Percentiles rank a stretch among this genome's conserved stretches.
These are phyloP conservation scores for Loris lydekkerianus DNA, from an alignment of 2,797 vertebrate genomes.

Conservation along the genomic window DNA sequence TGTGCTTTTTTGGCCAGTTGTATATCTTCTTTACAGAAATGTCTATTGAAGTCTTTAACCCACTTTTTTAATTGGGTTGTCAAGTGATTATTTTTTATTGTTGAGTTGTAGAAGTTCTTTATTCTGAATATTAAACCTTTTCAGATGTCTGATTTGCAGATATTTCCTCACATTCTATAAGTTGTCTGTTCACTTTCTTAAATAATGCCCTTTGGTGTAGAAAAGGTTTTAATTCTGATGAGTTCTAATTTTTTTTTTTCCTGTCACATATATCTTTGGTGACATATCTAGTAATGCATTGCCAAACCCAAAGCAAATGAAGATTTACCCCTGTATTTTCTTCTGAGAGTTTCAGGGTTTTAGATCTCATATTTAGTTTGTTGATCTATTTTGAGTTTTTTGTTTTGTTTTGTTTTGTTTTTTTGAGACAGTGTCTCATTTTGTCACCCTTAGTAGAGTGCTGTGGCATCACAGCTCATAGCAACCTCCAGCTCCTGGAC, in stretches of 20 bases:
- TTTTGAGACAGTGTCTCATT: too few species aligned
- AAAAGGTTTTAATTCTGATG: slow-evolving; percentile 37
- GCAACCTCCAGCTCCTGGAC: too few species aligned
- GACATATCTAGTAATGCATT: slow-evolving; percentile 42
- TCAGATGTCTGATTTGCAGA: slow-evolving; percentile 23
- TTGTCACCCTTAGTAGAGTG: too few species aligned
- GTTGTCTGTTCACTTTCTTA: slow-evolving; percentile 38
- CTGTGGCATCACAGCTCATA: too few species aligned
- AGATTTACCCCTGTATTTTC: not conserved
- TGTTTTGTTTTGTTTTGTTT: not conserved
- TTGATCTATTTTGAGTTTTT: slow-evolving; percentile 42
- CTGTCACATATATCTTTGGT: not conserved
- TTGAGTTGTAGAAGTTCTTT: not conserved
- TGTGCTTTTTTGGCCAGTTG: not conserved
- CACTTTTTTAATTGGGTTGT: not conserved
- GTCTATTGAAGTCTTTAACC: not conserved
- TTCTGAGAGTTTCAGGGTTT: slow-evolving; percentile 40
- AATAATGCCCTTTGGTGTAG: not conserved
- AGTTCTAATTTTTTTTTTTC: not conserved
- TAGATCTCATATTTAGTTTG: not conserved
- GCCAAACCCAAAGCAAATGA: not conserved
- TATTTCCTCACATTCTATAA: not conserved
- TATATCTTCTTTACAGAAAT: slow-evolving; percentile 28
- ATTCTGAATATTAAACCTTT: not conserved
- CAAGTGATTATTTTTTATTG: not conserved